Evolutionary conservation across 2,888 invertebrate genomes (phyloP), one percentile per base, ranked within the genome.

Genomic region (Tanytarsus gracilentus): DNA sequence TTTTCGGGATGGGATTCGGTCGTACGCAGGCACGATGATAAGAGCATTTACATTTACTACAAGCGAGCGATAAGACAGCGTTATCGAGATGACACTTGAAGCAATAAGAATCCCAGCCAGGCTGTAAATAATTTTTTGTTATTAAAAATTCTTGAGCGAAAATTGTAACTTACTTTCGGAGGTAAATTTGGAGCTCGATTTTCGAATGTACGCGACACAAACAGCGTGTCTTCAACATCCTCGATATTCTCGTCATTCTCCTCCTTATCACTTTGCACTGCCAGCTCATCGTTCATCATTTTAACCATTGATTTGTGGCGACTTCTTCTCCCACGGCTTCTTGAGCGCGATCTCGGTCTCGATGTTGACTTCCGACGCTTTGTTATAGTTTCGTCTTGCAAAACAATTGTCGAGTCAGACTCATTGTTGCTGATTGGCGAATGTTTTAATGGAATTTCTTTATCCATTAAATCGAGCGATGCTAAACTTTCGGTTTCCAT

Each of bases 41-140:
- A 1, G 87, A 83, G 25, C 95, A 78, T 2, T 89, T 87, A 71
- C 96, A 96, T 18, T 86, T 83, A 27, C 86, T 85, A 71, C 95
- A 95, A 6, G 78, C 75, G 66, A 82, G 72, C 14, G 76, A 69
- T n/a, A 70, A 67, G 18, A 74, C 72, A 26, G 79, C 80, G 1
- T 78, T 77, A 49, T 84, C 83, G 68, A 84, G 83, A 69, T 94
- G 92, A 68, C 96, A 96, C 63, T 88, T 77, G 94, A 95, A 97
- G 72, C 96, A 97, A 71, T 85, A 95, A 14, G 80, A 77, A 72
- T 93, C 92, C 69, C 79, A 77, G 23, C 78, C 76, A 40, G 67
- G 67, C 78, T 79, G 62, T 40, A 70, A 67, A 39, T 61, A 62
- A 62, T 50, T 53, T 44, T 61, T 61, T 29, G 40, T 62, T 49